A percentile compares a stretch with the other conserved stretches of the same genome.
Evolutionary conservation across 2,888 invertebrate species (phyloP).

Genomic region (Amblyjoppa fuscipennis): DNA sequence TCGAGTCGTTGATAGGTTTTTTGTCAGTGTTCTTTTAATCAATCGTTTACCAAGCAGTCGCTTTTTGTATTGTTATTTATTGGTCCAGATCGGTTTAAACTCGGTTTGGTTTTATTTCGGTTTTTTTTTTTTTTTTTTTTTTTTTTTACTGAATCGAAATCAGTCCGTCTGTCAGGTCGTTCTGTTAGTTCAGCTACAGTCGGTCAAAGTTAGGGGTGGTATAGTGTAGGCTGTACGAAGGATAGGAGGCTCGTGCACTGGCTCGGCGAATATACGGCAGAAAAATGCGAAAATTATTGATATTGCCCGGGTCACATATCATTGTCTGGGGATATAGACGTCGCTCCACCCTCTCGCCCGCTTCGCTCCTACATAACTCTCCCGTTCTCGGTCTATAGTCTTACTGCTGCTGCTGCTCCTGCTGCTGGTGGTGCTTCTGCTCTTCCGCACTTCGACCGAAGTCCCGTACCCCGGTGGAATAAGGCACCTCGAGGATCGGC

Average conservation of each 20-base stretch:
- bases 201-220: conserved; percentile 26
- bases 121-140: neutral
- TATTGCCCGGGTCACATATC: conserved; percentile 85
- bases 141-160: neutral
- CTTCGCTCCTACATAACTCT: conserved; percentile 78
- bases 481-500: conserved; percentile 62
- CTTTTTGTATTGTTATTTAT: too few species aligned
- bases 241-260: conserved; percentile 61
- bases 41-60: too few species aligned
- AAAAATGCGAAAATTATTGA: conserved; percentile 85
- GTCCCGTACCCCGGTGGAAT: conserved; percentile 49
- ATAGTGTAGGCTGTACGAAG: conserved; percentile 34
- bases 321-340: conserved; percentile 84
- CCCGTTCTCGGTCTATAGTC: conserved; percentile 51
- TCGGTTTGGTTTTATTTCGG: too few species aligned
- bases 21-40: too few species aligned
- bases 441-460: conserved; percentile 61
- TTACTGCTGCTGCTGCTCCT: conserved; percentile 7
- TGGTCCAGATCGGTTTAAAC: too few species aligned
- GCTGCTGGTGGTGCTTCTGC: conserved; percentile 49
- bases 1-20: neutral
- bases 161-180: neutral
- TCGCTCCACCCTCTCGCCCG: conserved; percentile 76
- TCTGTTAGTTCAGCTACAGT: conserved; percentile 10
- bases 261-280: conserved; percentile 78